Evolutionary conservation across 2,113 vertebrate genomes (phyloP).

Genomic region (Triplophysa rosa): DNA sequence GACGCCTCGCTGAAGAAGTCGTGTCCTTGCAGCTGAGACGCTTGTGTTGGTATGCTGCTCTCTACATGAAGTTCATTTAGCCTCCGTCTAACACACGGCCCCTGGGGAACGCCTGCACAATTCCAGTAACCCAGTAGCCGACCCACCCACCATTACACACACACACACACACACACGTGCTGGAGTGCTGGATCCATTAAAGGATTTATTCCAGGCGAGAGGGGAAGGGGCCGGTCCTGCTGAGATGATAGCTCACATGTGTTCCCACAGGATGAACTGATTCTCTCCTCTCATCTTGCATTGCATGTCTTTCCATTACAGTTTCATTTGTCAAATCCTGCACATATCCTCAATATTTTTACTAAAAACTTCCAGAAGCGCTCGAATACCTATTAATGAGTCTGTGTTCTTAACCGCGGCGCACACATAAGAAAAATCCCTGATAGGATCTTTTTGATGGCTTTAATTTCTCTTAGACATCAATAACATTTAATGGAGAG

Average conservation of each 20-base stretch:
- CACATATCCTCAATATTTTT: no score
- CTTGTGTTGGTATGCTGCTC: constrained; percentile 23
- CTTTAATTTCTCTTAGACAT: no score
- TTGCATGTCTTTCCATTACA: constrained; percentile 35
- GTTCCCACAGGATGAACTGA: constrained; percentile 56
- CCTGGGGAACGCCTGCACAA: constrained; percentile 39
- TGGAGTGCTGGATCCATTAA: constrained; percentile 60
- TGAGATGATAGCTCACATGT: constrained; percentile 59
- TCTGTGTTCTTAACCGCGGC: no score
- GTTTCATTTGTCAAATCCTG: constrained; percentile 9
- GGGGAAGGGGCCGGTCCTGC: constrained; percentile 34
- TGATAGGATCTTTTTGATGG: no score
- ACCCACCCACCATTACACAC: constrained; percentile 31
- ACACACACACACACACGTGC: constrained; percentile 42
- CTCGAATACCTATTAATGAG: no score
- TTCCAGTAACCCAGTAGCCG: constrained; percentile 52
- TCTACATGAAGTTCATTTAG: constrained; percentile 31
- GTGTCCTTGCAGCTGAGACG: constrained; percentile 25
- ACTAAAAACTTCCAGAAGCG: no score
- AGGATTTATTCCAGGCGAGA: constrained; percentile 53
- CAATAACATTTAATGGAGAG: no score
- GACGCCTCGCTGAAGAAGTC: constrained; percentile 19
- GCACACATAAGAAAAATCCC: no score
- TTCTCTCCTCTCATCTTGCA: constrained; percentile 39
- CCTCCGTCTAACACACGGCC: constrained; percentile 33